Evolutionary conservation across 2,888 invertebrate genomes (phyloP), one percentile per base, ranked within the genome.

Genomic region (Pinctada fucata): DNA sequence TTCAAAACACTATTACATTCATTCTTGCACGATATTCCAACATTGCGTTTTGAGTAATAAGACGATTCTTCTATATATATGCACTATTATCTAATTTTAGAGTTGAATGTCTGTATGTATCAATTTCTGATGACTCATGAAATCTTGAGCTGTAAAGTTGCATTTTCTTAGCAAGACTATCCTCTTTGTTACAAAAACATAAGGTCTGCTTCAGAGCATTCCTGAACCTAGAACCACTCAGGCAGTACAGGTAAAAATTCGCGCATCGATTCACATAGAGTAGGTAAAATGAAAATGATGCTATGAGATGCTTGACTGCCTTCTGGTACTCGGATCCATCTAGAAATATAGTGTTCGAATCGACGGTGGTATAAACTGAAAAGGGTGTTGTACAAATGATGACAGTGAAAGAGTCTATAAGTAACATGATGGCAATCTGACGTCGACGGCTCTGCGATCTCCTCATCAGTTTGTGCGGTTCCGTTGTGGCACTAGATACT

Each of bases 191-290:
- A 47, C 68, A 68, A 45, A 68, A 47, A 45, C 72, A 78, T 6
- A 86, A 70, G 3, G 80, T 77, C 31, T 31, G 31, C 45, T 78
- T 82, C 47, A 89, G 78, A 0, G 86, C 86, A 8, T 74, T 52
- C 3, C 88, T 76, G 76, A 89, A 89, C 6, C 88, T 75, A 5
- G 85, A 80, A 0, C 89, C 89, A 65, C 87, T 89, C 8, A 87
- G 66, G 71, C 89, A 88, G 72, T 89, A 89, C 31, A 89, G 83
- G 68, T 86, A 88, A 67, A 89, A 87, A 75, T 87, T 88, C 0
- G 84, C 84, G 67, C 88, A 88, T 52, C 87, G 79, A 80, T 89
- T 89, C 5, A 88, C 80, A 66, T 89, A 88, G 8, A 89, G 82
- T 2, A 89, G 79, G 67, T 88, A 88, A 71, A 89, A 88, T 13